These are phyloP conservation scores for Drosophila testacea DNA, from an alignment of 2,888 invertebrate species.

Conservation along the genomic window DNA sequence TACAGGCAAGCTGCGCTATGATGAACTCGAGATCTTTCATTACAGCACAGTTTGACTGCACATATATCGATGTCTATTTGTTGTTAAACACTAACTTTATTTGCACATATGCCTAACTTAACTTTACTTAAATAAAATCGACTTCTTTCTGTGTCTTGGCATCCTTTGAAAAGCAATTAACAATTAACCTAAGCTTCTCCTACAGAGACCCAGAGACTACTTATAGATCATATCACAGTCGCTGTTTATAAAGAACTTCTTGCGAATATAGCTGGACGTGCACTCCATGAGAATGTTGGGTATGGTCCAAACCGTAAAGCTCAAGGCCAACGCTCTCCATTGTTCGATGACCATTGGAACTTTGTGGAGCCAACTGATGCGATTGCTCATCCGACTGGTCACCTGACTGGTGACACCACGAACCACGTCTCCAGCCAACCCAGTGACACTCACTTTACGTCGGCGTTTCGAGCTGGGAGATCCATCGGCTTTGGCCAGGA, in stretches of 20 bases:
- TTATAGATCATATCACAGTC: constrained; percentile 84
- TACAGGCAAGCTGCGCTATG: not conserved
- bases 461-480: constrained; percentile 40
- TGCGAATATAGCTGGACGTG: constrained; percentile 74
- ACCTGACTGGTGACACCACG: constrained; percentile 58
- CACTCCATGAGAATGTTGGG: constrained; percentile 75
- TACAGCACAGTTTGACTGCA: not conserved
- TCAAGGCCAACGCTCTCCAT: constrained; percentile 56
- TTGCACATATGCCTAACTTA: constrained; percentile 43
- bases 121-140: constrained; percentile 58
- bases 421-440: constrained; percentile 58
- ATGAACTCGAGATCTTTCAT: not conserved
- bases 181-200: constrained; percentile 1
- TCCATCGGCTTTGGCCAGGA: constrained; percentile 13
- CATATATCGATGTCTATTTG: constrained; percentile 56
- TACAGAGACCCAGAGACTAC: constrained; percentile 25
- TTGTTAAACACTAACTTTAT: constrained; percentile 58
- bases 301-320: constrained; percentile 79
- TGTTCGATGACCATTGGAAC: constrained; percentile 54
- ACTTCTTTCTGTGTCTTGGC: constrained; percentile 50
- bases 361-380: constrained; percentile 67
- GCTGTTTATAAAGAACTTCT: constrained; percentile 75
- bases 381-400: constrained; percentile 53
- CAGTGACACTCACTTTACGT: constrained; percentile 61
- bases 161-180: not conserved